Evolutionary conservation across 2,888 invertebrate genomes (phyloP).

Genomic region (Rotaria macrura): DNA sequence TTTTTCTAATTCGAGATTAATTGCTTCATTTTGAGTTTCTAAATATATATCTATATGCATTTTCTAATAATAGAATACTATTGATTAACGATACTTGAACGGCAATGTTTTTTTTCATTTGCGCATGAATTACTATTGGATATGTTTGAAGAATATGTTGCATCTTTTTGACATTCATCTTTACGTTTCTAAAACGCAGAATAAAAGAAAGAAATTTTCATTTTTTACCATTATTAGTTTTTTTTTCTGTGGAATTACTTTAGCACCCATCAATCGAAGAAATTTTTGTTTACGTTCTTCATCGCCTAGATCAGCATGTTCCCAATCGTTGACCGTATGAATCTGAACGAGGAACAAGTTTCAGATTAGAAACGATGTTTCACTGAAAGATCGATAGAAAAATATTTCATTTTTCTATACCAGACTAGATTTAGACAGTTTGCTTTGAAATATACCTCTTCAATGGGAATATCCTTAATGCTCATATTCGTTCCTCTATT

Average conservation of each 20-base stretch:
- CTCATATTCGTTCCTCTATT: background rate
- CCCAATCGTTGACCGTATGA: slow-evolving; percentile 50
- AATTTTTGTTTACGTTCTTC: slow-evolving; percentile 47
- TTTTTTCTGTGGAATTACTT: slow-evolving; percentile 39
- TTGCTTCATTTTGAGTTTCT: slow-evolving; percentile 35
- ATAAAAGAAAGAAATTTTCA: background rate
- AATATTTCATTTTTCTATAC: background rate
- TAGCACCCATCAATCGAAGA: slow-evolving; percentile 49
- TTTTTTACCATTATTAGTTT: background rate
- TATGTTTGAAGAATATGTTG: background rate
- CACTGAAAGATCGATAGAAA: background rate
- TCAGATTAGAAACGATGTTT: background rate
- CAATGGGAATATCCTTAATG: background rate
- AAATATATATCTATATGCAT: too few species aligned
- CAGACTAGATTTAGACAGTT: background rate
- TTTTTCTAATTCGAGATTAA: slow-evolving; percentile 39
- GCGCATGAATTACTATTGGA: slow-evolving; percentile 34
- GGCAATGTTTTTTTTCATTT: slow-evolving; percentile 44
- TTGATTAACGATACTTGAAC: slow-evolving; percentile 38
- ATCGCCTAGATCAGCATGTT: slow-evolving; percentile 46
- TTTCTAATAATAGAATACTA: slow-evolving; percentile 37
- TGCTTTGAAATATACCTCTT: background rate
- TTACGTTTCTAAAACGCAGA: background rate
- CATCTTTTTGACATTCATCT: background rate
- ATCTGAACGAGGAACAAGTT: slow-evolving; percentile 38